phyloP scores from a whole-genome alignment of 2,797 vertebrate species.

The Phoebastria nigripes region DNA sequence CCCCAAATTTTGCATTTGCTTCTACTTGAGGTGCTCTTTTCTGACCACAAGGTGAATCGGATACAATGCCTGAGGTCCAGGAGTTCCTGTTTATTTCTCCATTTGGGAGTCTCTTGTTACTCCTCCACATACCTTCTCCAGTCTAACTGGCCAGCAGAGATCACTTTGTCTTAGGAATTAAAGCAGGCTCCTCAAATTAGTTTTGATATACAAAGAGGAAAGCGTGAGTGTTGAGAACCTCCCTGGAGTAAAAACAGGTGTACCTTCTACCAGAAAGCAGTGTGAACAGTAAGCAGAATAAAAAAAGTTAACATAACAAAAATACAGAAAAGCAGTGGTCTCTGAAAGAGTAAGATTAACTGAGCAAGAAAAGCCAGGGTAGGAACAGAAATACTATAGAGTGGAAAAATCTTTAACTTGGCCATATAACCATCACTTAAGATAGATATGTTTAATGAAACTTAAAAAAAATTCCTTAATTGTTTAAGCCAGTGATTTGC shows the following conservation, averaged over 20 bases:
- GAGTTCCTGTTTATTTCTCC: not conserved
- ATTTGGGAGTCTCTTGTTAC: not conserved
- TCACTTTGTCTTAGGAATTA: not conserved
- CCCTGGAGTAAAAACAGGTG: not conserved
- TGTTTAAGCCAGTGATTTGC: slow-evolving; percentile 16
- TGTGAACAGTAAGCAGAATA: not conserved
- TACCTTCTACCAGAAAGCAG: not conserved
- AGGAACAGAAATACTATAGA: not conserved
- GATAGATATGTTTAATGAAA: slow-evolving; percentile 6
- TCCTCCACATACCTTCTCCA: not conserved
- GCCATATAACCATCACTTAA: not conserved
- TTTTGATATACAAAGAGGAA: not conserved
- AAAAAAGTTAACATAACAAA: not conserved
- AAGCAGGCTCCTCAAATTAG: not conserved
- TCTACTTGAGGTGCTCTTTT: not conserved
- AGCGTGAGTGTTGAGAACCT: not conserved
- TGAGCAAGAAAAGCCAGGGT: not conserved
- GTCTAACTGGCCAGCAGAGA: not conserved
- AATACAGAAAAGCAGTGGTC: not conserved
- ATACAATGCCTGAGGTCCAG: not conserved
- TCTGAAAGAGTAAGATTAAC: not conserved
- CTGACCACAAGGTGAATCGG: not conserved
- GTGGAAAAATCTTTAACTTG: not conserved
- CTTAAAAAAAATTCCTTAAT: slow-evolving; percentile 25
- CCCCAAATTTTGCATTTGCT: not conserved